phyloP scores from a whole-genome alignment of 2,888 invertebrate genomes.

The Polydrusus tereticollis region DNA sequence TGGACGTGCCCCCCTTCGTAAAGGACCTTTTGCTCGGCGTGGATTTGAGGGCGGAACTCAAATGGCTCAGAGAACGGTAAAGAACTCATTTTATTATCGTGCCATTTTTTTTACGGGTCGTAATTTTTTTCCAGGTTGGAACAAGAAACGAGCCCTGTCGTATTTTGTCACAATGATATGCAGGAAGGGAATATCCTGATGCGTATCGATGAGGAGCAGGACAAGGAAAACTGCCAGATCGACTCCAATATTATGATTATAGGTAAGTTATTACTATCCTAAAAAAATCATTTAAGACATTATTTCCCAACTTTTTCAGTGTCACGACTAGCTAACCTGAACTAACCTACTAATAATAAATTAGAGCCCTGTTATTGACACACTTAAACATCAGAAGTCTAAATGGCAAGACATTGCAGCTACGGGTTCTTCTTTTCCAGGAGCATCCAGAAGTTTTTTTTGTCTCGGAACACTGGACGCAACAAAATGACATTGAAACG shows the following conservation, averaged over 20 bases:
- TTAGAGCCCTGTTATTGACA: too few species aligned
- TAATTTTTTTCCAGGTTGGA: slow-evolving; percentile 64
- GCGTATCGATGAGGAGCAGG: slow-evolving; percentile 65
- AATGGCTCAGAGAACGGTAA: slow-evolving; percentile 75
- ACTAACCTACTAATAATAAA: too few species aligned
- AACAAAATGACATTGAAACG: too few species aligned
- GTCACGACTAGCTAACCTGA: too few species aligned
- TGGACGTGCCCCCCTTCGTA: slow-evolving; percentile 60
- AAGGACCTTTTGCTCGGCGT: slow-evolving; percentile 53
- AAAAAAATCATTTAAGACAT: too few species aligned
- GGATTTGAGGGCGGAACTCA: slow-evolving; percentile 77
- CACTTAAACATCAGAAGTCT: too few species aligned
- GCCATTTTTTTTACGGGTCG: background rate
- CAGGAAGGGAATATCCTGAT: slow-evolving; percentile 88
- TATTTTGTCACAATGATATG: slow-evolving; percentile 95
- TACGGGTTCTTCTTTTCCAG: too few species aligned
- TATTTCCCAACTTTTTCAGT: too few species aligned
- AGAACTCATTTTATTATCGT: background rate
- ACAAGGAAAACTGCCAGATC: slow-evolving; percentile 53
- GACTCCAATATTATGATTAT: slow-evolving; percentile 63
- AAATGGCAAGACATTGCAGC: too few species aligned
- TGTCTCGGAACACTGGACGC: too few species aligned
- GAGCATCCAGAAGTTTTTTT: too few species aligned
- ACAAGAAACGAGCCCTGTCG: slow-evolving; percentile 80
- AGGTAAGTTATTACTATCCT: slow-evolving; percentile 57